Evolutionary conservation across 2,888 invertebrate species (phyloP), one percentile per base, ranked within the genome.

Genomic region (Osedax fenrisi): DNA sequence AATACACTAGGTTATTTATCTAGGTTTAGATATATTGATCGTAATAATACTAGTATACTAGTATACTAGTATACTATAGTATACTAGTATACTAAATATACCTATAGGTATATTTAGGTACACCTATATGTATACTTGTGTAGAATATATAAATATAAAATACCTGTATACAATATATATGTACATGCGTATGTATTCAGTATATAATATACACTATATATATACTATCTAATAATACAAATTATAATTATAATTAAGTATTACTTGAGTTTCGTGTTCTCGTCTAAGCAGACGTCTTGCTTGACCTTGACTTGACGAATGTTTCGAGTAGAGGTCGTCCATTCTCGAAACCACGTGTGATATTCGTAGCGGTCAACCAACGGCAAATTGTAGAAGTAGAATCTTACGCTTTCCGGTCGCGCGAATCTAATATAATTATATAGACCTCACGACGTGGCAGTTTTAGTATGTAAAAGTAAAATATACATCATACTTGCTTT

Each of bases 341-440:
- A 76, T 27, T 78, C 78, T 10, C 73, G 70, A 5, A 80, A 71
- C 81, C 81, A 81, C 41, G 76, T 77, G 71, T 81, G 5, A 23
- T 68, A 68, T 26, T 26, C 27, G 68, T 26, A 68, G 2, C 56
- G 26, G 68, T 79, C 79, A 22, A 77, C 26, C 21, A 76, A 73
- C 22, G 79, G 79, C 27, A 74, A 22, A 1, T 62, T 23, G 2
- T 62, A 59, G 67, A 77, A 78, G 25, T 79, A 78, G 27, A 81
- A 77, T 59, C 80, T 79, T 2, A 81, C 78, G 3, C 76, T 73
- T 74, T 81, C 80, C 68, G 68, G 26, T 26, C 26, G 68, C 23
- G 27, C 10, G 17, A 41, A 41, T 41, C 41, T 41, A n/a, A n/a
- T n/a, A n/a, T n/a, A n/a, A n/a, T n/a, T n/a, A n/a, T n/a, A n/a